phyloP scores from a whole-genome alignment of 2,888 invertebrate species.

The Scrobipalpa costella region DNA sequence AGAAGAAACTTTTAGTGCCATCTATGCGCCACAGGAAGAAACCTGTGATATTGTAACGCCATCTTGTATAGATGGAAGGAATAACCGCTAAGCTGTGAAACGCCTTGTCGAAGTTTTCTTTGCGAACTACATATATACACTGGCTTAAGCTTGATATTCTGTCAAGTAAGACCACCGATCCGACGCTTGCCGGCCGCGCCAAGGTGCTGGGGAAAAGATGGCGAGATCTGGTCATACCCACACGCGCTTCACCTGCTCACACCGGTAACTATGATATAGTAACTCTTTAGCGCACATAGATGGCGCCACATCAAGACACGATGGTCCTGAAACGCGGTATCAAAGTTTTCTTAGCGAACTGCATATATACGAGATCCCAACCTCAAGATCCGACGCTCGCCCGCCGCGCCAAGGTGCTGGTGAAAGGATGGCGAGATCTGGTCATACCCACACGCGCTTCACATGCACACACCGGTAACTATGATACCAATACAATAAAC shows the following conservation, averaged over 20 bases:
- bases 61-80: too few species aligned
- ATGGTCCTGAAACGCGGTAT: too few species aligned
- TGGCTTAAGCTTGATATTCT: too few species aligned
- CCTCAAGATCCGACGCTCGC: slow-evolving; percentile 79
- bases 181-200: slow-evolving; percentile 91
- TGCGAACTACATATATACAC: too few species aligned
- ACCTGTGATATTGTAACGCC: too few species aligned
- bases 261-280: slow-evolving; percentile 54
- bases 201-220: slow-evolving; percentile 96
- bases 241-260: slow-evolving; percentile 64
- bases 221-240: slow-evolving; percentile 91
- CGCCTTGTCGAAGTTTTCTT: too few species aligned
- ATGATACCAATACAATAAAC: slow-evolving; percentile 84
- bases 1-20: too few species aligned
- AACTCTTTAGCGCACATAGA: background rate
- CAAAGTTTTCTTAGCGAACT: too few species aligned
- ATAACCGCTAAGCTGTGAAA: too few species aligned
- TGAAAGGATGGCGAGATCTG: slow-evolving; percentile 95
- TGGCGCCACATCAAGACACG: too few species aligned
- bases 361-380: too few species aligned
- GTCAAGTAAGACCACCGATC: slow-evolving; percentile 87
- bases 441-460: slow-evolving; percentile 82
- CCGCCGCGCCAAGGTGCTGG: slow-evolving; percentile 93
- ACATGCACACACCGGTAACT: slow-evolving; percentile 65
- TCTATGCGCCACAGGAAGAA: too few species aligned